Percentiles rank a stretch among this genome's conserved stretches.
phyloP scores from a whole-genome alignment of 2,888 invertebrate species.

The Drosophila putrida region DNA sequence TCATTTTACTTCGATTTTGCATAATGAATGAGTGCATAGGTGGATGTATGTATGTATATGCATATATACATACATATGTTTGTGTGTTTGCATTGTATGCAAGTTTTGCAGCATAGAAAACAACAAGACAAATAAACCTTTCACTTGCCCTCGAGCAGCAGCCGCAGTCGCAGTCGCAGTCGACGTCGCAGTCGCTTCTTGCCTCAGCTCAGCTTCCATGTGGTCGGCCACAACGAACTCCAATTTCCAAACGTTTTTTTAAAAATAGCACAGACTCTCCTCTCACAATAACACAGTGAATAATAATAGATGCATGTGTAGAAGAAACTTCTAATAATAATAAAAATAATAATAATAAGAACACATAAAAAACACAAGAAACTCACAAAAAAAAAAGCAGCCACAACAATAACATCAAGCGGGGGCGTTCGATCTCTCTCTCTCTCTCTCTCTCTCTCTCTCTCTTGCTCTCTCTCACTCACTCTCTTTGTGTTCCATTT shows the following conservation, averaged over 20 bases:
- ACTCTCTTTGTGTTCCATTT: conserved; percentile 33
- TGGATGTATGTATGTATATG: conserved; percentile 11
- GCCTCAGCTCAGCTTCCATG: conserved; percentile 47
- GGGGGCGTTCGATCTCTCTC: conserved; percentile 68
- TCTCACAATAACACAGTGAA: conserved; percentile 24
- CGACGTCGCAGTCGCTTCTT: neutral
- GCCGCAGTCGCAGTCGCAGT: neutral
- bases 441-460: neutral
- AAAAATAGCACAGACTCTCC: conserved; percentile 58
- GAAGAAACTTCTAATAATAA: conserved; percentile 54
- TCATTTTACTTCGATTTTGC: conserved; percentile 30
- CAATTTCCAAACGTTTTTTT: conserved; percentile 48
- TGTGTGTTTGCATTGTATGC: conserved; percentile 33
- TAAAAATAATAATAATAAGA: conserved; percentile 15
- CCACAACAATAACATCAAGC: conserved; percentile 26
- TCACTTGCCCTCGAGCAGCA: conserved; percentile 61
- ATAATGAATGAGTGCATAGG: conserved; percentile 57
- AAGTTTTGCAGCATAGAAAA: conserved; percentile 39
- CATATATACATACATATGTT: conserved; percentile 2
- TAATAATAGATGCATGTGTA: neutral
- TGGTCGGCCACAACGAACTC: conserved; percentile 55
- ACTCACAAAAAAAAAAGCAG: conserved; percentile 14
- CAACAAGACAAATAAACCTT: conserved; percentile 44
- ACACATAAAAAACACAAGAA: conserved; percentile 20
- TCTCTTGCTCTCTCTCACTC: conserved; percentile 15